phyloP scores from a whole-genome alignment of 2,113 vertebrate species.

The Columba livia region DNA sequence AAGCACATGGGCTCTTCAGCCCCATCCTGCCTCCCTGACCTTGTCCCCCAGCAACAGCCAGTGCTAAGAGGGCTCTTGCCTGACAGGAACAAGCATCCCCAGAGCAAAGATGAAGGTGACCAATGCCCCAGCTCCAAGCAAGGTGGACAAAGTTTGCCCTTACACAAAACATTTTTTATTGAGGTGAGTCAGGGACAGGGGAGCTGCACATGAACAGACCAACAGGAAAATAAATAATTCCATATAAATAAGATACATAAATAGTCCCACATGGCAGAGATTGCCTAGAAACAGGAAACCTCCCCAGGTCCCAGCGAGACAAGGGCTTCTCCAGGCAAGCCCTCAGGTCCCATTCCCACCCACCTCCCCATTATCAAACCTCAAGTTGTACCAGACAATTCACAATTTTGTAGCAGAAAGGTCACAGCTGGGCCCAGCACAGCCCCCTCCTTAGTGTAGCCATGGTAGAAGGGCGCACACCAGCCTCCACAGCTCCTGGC shows the following conservation, averaged over 20 bases:
- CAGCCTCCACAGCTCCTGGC: neutral
- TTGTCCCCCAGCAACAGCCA: neutral
- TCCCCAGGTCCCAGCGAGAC: neutral
- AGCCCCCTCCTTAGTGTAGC: constrained; percentile 35
- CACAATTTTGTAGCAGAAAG: neutral
- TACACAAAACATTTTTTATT: constrained; percentile 52
- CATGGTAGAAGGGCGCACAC: neutral
- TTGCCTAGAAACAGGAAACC: constrained; percentile 52
- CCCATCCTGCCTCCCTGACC: neutral
- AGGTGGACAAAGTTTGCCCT: neutral
- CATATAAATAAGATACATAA: constrained; percentile 72
- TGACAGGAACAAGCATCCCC: neutral
- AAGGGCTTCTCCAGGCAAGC: constrained; percentile 9
- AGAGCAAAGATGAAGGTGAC: neutral
- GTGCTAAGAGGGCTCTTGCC: neutral
- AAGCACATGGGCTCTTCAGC: neutral
- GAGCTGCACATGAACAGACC: constrained; percentile 26
- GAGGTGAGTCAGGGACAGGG: neutral
- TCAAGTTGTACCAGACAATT: constrained; percentile 57
- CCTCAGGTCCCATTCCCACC: neutral
- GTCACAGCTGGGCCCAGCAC: neutral
- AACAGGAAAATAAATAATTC: constrained; percentile 67
- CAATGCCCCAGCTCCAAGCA: neutral
- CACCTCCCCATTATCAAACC: constrained; percentile 3
- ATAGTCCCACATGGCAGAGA: constrained; percentile 40